Percentiles rank a stretch among this genome's conserved stretches.
phyloP scores from a whole-genome alignment of 2,888 invertebrate genomes.

The Mellilla xanthometata region DNA sequence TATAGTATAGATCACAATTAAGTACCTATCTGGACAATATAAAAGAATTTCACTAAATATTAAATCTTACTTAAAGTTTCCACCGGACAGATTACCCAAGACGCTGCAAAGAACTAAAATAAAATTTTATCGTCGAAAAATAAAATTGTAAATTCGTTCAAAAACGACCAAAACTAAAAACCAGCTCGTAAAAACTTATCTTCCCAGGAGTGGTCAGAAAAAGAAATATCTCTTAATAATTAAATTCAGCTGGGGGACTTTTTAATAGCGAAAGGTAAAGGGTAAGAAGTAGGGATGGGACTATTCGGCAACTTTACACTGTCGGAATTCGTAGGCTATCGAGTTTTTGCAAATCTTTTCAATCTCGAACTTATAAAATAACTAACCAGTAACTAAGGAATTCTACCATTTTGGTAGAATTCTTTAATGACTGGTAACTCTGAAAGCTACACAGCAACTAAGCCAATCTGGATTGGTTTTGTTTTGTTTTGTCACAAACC shows the following conservation, averaged over 20 bases:
- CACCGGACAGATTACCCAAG: background rate
- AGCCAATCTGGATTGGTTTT: too few species aligned
- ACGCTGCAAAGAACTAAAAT: constrained; percentile 1
- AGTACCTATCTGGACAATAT: too few species aligned
- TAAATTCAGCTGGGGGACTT: constrained; percentile 48
- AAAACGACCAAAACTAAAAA: constrained; percentile 21
- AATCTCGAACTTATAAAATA: too few species aligned
- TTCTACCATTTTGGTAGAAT: too few species aligned
- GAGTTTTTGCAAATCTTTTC: too few species aligned
- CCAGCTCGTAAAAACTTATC: constrained; percentile 22
- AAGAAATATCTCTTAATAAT: constrained; percentile 47
- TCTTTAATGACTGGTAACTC: too few species aligned
- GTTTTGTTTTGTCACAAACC: too few species aligned
- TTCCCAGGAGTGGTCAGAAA: constrained; percentile 33
- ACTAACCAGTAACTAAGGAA: too few species aligned
- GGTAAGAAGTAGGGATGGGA: constrained; percentile 33
- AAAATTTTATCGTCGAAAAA: constrained; percentile 5
- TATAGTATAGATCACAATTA: too few species aligned
- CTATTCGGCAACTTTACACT: background rate
- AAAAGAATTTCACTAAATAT: too few species aligned
- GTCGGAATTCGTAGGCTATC: too few species aligned
- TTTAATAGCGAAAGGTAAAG: constrained; percentile 42
- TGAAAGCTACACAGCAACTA: too few species aligned
- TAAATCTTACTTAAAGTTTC: background rate
- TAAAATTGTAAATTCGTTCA: constrained; percentile 8